phyloP scores from a whole-genome alignment of 37 sponge, comb jelly and placozoan genomes.

The Tethya wilhelma region DNA sequence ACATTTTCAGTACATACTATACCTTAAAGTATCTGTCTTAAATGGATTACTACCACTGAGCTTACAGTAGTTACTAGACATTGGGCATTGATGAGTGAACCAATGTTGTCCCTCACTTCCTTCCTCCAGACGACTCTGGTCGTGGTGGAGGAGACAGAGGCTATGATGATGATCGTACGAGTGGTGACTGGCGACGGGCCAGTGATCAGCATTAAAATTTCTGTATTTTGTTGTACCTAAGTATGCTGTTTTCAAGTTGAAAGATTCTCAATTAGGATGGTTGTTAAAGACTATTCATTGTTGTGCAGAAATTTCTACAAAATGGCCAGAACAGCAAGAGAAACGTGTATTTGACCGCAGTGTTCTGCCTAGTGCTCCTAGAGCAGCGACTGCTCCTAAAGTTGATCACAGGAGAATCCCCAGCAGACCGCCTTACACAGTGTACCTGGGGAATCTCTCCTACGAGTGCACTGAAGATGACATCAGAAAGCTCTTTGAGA shows the following conservation, averaged over 20 bases:
- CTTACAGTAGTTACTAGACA: neutral
- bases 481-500: constrained; percentile 73
- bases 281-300: too few species aligned
- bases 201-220: too few species aligned
- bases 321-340: constrained; percentile 49
- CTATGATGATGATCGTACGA: constrained; percentile 59
- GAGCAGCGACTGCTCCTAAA: constrained; percentile 69
- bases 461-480: constrained; percentile 87
- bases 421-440: constrained; percentile 87
- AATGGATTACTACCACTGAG: too few species aligned
- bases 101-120: neutral
- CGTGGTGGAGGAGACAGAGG: constrained; percentile 28
- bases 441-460: constrained; percentile 93
- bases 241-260: too few species aligned
- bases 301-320: constrained; percentile 47
- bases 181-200: constrained; percentile 70
- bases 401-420: constrained; percentile 87
- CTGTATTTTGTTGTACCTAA: too few species aligned
- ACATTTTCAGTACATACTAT: too few species aligned
- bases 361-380: constrained; percentile 90
- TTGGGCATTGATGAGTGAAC: neutral
- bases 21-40: too few species aligned
- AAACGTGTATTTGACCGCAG: constrained; percentile 65
- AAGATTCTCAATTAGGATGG: too few species aligned
- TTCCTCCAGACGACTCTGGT: constrained; percentile 1